Percentiles rank a stretch among this genome's conserved stretches.
Conservation (phyloP, 2,113 vertebrate species). For the Crotalus viridis region DNA sequence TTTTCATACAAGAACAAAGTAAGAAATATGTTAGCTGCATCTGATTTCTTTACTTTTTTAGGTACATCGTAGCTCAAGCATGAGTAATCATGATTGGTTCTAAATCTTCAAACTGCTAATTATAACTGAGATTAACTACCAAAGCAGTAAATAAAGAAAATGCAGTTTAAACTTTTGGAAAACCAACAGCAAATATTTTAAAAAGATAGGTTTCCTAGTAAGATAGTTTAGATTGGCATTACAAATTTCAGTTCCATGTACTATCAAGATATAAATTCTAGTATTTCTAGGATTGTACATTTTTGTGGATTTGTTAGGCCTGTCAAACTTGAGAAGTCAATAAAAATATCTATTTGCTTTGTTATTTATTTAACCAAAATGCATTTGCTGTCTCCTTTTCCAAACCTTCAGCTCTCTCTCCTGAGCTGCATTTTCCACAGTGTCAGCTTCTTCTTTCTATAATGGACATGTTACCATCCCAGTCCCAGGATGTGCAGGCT, state of each 20-base stretch:
- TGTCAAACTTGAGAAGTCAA: background rate
- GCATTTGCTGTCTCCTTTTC: background rate
- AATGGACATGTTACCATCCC: constrained; percentile 78
- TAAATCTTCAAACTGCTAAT: background rate
- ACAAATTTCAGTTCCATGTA: background rate
- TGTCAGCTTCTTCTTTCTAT: constrained; percentile 81
- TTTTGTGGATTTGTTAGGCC: background rate
- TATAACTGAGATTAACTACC: background rate
- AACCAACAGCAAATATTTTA: background rate
- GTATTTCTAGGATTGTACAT: background rate
- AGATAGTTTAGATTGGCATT: background rate
- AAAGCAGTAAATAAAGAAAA: background rate
- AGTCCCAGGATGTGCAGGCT: constrained; percentile 76
- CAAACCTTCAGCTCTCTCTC: constrained; percentile 68
- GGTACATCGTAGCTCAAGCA: background rate
- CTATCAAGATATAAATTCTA: background rate
- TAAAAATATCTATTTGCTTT: background rate
- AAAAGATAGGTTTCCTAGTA: background rate
- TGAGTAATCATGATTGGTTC: background rate
- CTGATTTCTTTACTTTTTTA: background rate
- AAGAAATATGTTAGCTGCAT: background rate
- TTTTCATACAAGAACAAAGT: background rate
- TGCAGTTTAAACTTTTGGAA: background rate
- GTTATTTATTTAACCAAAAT: background rate
- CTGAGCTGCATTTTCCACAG: constrained; percentile 81